Evolutionary conservation across 2,888 invertebrate genomes (phyloP), one percentile per base, ranked within the genome.

Genomic region (Metacarcinus magister): DNA sequence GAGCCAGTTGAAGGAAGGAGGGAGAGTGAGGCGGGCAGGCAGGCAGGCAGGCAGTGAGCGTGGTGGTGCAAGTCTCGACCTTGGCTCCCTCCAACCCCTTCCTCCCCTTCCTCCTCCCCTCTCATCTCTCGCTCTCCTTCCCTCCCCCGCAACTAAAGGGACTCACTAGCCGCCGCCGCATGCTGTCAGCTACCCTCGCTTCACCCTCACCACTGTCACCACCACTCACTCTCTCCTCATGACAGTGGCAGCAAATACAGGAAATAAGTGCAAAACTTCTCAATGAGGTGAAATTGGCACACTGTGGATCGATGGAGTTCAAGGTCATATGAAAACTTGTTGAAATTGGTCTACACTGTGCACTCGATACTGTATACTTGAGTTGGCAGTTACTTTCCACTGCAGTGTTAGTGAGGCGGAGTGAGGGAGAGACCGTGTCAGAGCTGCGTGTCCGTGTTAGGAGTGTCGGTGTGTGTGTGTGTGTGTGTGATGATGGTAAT

Each of bases 121-220:
- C 93, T 23, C 54, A 28, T 32, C 48, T 48, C 93, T 43, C 54
- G 19, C 67, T 19, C 93, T 8, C 43, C 54, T 32, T n/a, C 8
- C 93, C 44, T 48, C 46, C 48, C 46, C 44, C 94, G 82, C 46
- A 94, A 39, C 94, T 87, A 87, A 87, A 87, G 87, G 87, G 87
- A 87, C 87, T 32, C 46, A 82, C 75, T 87, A 48, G 54, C 5
- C 90, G 39, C 87, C 39, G 39, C 87, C 39, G 39, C 87, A n/a
- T 2, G n/a, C 43, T 91, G 10, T 91, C 87, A 19, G 28, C 16
- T 39, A 3, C n/a, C 87, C 32, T 32, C 10, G 13, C 13, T 8
- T 32, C n/a, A 10, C 39, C 46, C 92, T 46, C 92, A 43, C 91
- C 90, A 92, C 46, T 46, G 48, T 48, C 43, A 43, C 10, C n/a